phyloP scores from a whole-genome alignment of 1,140 invertebrate genomes.

The Drosophila equinoxialis region DNA sequence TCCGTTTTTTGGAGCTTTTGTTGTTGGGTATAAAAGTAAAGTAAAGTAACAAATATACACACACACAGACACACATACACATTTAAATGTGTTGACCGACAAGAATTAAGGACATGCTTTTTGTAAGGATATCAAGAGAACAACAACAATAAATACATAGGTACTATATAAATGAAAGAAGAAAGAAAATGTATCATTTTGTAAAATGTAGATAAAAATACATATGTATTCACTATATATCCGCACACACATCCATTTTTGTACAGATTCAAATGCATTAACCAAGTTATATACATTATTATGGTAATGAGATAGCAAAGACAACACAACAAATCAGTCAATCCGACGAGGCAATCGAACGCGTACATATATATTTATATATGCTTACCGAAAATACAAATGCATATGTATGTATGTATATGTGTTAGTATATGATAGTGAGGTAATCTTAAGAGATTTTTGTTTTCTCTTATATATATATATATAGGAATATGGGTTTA shows the following conservation, averaged over 20 bases:
- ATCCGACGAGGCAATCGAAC: slow-evolving; percentile 17
- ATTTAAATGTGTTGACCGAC: too few species aligned
- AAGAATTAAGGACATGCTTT: not conserved
- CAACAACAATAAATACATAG: not conserved
- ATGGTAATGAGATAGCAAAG: not conserved
- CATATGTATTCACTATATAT: not conserved
- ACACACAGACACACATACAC: too few species aligned
- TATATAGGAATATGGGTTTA: slow-evolving; percentile 19
- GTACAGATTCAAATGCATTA: slow-evolving; percentile 2
- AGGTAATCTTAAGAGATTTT: slow-evolving; percentile 6
- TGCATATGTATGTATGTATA: not conserved
- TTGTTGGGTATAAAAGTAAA: not conserved
- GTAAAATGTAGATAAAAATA: slow-evolving; percentile 16
- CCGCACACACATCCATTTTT: not conserved
- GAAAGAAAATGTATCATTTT: slow-evolving; percentile 2
- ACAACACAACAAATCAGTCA: slow-evolving; percentile 12
- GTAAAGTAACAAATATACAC: too few species aligned
- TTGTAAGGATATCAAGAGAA: slow-evolving; percentile 1
- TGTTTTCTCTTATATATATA: not conserved
- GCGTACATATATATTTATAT: not conserved
- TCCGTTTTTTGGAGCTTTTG: not conserved
- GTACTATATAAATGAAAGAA: not conserved
- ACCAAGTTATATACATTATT: not conserved
- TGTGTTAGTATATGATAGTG: slow-evolving; percentile 14
- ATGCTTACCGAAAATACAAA: not conserved